A percentile compares a stretch with the other conserved stretches of the same genome.
phyloP scores from a whole-genome alignment of 2,113 vertebrate genomes.

The Gallinago media region DNA sequence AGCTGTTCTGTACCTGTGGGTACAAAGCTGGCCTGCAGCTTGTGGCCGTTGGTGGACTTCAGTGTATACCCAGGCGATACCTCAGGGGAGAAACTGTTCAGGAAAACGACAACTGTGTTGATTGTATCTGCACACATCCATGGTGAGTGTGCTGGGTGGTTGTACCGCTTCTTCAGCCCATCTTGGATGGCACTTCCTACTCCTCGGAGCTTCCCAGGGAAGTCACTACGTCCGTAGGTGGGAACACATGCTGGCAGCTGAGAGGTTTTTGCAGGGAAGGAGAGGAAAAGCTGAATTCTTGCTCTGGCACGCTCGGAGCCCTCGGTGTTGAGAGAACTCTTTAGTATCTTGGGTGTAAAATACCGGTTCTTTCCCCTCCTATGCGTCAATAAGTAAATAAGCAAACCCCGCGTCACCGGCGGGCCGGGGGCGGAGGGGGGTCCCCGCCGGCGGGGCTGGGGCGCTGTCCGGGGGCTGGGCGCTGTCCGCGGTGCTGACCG shows the following conservation, averaged over 20 bases:
- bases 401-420: rapidly evolving
- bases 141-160: background rate
- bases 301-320: background rate
- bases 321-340: rapidly evolving
- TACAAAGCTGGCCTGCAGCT: background rate
- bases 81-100: background rate
- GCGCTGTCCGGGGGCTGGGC: background rate
- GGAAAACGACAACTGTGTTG: rapidly evolving
- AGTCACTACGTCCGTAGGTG: background rate
- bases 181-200: background rate
- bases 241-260: background rate
- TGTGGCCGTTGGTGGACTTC: rapidly evolving
- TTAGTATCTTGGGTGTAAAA: rapidly evolving
- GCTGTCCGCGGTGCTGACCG: background rate
- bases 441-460: background rate
- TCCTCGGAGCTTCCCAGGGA: constrained; percentile 42
- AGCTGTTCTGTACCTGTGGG: background rate
- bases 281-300: background rate
- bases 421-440: rapidly evolving
- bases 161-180: background rate
- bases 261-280: background rate
- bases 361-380: rapidly evolving
- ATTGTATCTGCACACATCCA: rapidly evolving
- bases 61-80: rapidly evolving
- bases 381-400: rapidly evolving